These are phyloP conservation scores for Apus apus DNA, from an alignment of 2,113 vertebrate genomes.

Conservation along the genomic window DNA sequence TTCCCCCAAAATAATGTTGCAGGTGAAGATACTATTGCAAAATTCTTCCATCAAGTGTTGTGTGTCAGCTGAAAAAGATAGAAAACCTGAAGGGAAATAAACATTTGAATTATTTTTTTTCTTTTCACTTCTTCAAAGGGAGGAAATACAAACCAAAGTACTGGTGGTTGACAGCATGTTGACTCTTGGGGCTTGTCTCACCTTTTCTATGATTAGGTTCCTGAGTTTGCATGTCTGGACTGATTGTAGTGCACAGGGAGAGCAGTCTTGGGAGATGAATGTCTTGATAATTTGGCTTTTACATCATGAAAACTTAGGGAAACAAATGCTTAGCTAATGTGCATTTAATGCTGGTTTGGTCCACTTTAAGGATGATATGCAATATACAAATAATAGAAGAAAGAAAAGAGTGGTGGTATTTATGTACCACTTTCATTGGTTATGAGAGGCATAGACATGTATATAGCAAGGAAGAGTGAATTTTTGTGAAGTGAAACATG, in stretches of 20 bases:
- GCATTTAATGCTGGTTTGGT: background rate
- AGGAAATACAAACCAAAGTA: background rate
- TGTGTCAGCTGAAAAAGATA: background rate
- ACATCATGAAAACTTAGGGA: background rate
- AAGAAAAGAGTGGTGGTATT: background rate
- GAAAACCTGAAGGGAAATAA: background rate
- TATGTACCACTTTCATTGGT: background rate
- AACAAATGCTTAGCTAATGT: background rate
- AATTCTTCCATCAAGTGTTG: background rate
- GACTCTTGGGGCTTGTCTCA: background rate
- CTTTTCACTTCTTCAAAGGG: background rate
- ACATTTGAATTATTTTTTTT: background rate
- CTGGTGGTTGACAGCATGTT: background rate
- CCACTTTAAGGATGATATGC: background rate
- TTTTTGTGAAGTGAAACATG: background rate
- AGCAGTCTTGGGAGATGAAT: background rate
- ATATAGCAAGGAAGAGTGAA: background rate
- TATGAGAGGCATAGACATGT: background rate
- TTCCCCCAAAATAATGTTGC: background rate
- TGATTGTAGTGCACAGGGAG: background rate
- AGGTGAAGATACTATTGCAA: background rate
- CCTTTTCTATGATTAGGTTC: background rate
- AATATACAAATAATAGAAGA: background rate
- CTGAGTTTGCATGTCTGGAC: background rate
- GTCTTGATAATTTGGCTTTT: background rate